Conservation (phyloP, 2,888 invertebrate genomes). For the Tigriopus californicus region DNA sequence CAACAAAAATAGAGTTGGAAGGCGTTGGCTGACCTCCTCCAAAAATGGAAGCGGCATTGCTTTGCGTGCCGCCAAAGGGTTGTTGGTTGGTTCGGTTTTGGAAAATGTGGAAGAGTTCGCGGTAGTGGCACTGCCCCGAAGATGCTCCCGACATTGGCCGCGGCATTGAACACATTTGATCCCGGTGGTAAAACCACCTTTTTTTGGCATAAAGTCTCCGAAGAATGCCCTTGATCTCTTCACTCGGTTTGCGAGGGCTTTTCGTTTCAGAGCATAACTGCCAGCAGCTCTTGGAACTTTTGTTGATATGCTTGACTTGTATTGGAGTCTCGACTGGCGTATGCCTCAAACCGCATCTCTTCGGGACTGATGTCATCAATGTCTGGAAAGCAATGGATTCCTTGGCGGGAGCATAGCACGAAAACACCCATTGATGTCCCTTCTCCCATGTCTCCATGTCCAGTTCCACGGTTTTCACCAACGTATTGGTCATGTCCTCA, state of each 20-base stretch:
- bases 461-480: constrained; percentile 5
- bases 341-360: constrained; percentile 4
- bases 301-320: not conserved
- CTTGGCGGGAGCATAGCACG: constrained; percentile 7
- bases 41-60: not conserved
- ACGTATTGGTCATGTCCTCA: not conserved
- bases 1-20: not conserved
- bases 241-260: not conserved
- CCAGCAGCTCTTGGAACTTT: not conserved
- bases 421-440: constrained; percentile 9
- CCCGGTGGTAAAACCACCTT: not conserved
- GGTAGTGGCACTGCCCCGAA: not conserved
- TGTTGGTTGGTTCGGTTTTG: no score
- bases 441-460: constrained; percentile 5
- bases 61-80: not conserved
- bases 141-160: not conserved
- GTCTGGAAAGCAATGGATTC: constrained; percentile 4
- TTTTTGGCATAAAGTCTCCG: not conserved
- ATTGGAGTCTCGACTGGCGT: not conserved
- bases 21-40: not conserved
- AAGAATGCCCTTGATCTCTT: not conserved
- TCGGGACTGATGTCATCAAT: constrained; percentile 11
- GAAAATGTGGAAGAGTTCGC: no score
- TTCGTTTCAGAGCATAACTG: not conserved
- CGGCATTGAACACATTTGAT: not conserved